Percentiles rank a stretch among this genome's conserved stretches.
phyloP scores from a whole-genome alignment of 2,113 vertebrate genomes.

The Chlamydotis undulata region DNA sequence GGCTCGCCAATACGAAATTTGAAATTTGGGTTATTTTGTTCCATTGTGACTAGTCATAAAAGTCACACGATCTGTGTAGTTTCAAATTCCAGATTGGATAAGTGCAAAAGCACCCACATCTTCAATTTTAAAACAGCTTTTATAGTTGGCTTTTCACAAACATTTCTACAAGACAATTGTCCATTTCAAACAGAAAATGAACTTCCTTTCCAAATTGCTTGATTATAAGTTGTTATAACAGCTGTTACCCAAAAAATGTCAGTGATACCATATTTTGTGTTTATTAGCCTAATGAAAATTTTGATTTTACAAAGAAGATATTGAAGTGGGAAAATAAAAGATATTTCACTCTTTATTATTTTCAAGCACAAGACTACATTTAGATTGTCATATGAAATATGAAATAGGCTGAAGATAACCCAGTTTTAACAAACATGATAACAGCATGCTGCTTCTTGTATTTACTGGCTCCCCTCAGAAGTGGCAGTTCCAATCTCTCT shows the following conservation, averaged over 20 bases:
- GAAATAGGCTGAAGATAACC: background rate
- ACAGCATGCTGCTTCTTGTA: background rate
- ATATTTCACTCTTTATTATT: background rate
- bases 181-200: background rate
- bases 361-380: background rate
- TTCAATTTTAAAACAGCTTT: constrained; percentile 27
- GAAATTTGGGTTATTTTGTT: background rate
- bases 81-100: constrained; percentile 3
- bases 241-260: background rate
- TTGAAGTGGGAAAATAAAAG: background rate
- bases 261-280: background rate
- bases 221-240: background rate
- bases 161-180: background rate
- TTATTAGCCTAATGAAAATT: background rate
- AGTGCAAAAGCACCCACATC: background rate
- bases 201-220: background rate
- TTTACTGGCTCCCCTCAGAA: background rate
- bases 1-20: background rate
- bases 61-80: background rate
- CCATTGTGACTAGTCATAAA: background rate
- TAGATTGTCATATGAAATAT: background rate
- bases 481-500: background rate
- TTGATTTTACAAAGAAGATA: background rate
- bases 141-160: background rate
- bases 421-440: background rate